Evolutionary conservation across 1,140 invertebrate species (phyloP).

Genomic region (Microplitis mediator): DNA sequence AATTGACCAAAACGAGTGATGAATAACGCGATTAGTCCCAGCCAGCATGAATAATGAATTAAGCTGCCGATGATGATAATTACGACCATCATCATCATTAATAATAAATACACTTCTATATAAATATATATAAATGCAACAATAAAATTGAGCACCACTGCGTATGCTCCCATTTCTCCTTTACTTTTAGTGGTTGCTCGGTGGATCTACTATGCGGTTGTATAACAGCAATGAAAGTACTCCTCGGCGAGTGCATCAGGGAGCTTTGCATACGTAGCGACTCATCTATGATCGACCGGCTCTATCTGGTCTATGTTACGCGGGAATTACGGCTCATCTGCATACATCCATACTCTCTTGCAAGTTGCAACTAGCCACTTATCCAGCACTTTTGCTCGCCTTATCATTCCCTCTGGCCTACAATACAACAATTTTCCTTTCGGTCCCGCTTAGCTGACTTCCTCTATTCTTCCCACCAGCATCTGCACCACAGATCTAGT

Average conservation of each 20-base stretch:
- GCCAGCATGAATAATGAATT: no score
- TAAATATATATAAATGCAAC: no score
- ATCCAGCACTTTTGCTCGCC: no score
- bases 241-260: conserved; percentile 32
- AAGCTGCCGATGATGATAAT: no score
- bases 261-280: neutral
- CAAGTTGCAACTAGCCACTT: no score
- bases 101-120: no score
- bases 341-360: no score
- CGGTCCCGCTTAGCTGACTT: conserved; percentile 1
- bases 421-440: conserved; percentile 1
- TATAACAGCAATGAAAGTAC: conserved; percentile 56
- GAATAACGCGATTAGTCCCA: no score
- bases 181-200: conserved; percentile 38
- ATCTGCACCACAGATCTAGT: neutral
- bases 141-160: conserved; percentile 42
- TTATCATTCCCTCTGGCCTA: no score
- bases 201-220: conserved; percentile 44
- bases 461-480: neutral
- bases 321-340: no score
- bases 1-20: no score
- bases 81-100: no score
- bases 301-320: neutral
- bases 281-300: conserved; percentile 27
- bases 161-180: conserved; percentile 52